Evolutionary conservation across 2,888 invertebrate species (phyloP).

Genomic region (Lobophora halterata): DNA sequence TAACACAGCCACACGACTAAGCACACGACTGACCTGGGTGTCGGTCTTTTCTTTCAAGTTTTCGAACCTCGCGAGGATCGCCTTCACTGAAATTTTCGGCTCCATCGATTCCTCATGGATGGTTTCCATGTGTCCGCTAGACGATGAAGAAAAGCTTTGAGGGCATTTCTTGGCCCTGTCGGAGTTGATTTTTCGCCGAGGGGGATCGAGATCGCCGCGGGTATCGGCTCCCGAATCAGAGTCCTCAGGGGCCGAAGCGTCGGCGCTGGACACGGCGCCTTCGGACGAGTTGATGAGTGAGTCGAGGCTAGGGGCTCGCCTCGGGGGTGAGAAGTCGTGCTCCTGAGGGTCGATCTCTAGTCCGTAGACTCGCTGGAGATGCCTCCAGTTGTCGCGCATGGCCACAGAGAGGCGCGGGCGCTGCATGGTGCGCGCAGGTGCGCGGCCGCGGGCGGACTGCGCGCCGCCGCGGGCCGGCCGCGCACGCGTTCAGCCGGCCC

Average conservation of each 20-base stretch:
- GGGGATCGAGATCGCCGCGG: slow-evolving; percentile 65
- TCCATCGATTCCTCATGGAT: slow-evolving; percentile 89
- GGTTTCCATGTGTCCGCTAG: slow-evolving; percentile 88
- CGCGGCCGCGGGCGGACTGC: slow-evolving; percentile 65
- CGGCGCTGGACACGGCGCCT: slow-evolving; percentile 81
- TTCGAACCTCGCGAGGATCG: slow-evolving; percentile 90
- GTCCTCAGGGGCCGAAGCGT: slow-evolving; percentile 82
- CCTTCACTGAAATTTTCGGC: slow-evolving; percentile 91
- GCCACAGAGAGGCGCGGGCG: slow-evolving; percentile 75
- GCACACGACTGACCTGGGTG: slow-evolving; percentile 42
- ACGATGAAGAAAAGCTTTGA: slow-evolving; percentile 77
- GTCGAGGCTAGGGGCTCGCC: slow-evolving; percentile 82
- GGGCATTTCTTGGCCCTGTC: slow-evolving; percentile 63
- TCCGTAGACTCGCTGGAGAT: slow-evolving; percentile 74
- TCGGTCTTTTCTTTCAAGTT: slow-evolving; percentile 81
- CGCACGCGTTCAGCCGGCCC: slow-evolving; percentile 21
- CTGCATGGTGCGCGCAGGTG: slow-evolving; percentile 76
- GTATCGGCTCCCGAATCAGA: slow-evolving; percentile 86
- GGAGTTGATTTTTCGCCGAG: slow-evolving; percentile 46
- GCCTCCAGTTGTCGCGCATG: slow-evolving; percentile 80
- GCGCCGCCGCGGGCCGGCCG: slow-evolving; percentile 39
- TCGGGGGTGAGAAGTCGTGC: slow-evolving; percentile 46
- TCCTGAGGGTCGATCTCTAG: slow-evolving; percentile 65
- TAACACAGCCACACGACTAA: slow-evolving; percentile 17
- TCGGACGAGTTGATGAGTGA: slow-evolving; percentile 86